These are phyloP conservation scores for Chelonus formosanus DNA, from an alignment of 2,888 invertebrate species.

Conservation along the genomic window DNA sequence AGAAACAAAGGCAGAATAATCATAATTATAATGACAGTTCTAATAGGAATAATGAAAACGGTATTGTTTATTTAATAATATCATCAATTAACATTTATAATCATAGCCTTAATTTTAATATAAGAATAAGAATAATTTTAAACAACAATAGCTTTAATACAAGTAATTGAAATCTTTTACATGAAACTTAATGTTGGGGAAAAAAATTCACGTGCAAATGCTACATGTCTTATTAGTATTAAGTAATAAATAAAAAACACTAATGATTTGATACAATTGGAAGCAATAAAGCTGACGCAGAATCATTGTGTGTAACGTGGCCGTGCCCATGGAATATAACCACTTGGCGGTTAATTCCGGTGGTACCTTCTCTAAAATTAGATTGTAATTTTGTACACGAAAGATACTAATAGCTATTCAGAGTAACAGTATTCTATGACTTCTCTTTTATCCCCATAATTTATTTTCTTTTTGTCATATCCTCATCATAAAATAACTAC, in stretches of 20 bases:
- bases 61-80: too few relatives aligned
- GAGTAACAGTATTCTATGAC: slow-evolving; percentile 33
- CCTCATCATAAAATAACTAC: slow-evolving; percentile 11
- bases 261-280: not conserved
- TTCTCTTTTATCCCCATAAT: slow-evolving; percentile 26
- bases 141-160: too few relatives aligned
- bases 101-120: too few relatives aligned
- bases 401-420: slow-evolving; percentile 30
- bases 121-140: too few relatives aligned
- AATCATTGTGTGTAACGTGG: slow-evolving; percentile 36
- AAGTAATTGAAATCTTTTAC: too few relatives aligned
- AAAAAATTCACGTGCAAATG: too few relatives aligned
- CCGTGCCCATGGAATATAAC: slow-evolving; percentile 40
- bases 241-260: too few relatives aligned
- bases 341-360: slow-evolving; percentile 39
- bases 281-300: slow-evolving; percentile 14
- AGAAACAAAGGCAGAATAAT: not conserved
- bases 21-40: too few relatives aligned
- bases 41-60: too few relatives aligned
- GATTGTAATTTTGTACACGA: slow-evolving; percentile 40
- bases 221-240: too few relatives aligned
- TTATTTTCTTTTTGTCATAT: slow-evolving; percentile 24
- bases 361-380: slow-evolving; percentile 40
- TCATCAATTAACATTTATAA: too few relatives aligned
- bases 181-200: too few relatives aligned